These are phyloP conservation scores for Linyphia triangularis DNA, from an alignment of 2,888 invertebrate species.

Conservation along the genomic window DNA sequence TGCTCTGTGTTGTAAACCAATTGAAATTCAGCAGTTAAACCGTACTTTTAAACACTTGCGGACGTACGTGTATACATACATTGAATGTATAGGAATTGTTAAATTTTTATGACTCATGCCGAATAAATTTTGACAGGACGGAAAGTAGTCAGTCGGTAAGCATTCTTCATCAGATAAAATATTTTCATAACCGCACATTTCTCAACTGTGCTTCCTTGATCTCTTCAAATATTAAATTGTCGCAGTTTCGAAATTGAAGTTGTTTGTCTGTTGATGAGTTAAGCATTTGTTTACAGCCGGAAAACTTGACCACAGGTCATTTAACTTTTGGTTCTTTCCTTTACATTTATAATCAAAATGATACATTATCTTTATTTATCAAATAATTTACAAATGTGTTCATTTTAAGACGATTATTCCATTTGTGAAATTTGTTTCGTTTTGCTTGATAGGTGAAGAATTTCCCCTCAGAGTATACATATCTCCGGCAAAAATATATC, in stretches of 20 bases:
- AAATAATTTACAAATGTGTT: too few species aligned
- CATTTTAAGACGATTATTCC: too few species aligned
- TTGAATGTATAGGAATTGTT: too few species aligned
- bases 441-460: too few species aligned
- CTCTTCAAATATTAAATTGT: too few species aligned
- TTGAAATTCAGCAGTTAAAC: too few species aligned
- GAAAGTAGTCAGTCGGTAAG: conserved; percentile 31
- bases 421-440: too few species aligned
- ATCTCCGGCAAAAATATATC: too few species aligned
- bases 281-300: neutral
- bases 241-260: neutral
- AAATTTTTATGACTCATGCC: conserved; percentile 60
- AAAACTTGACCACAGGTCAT: neutral
- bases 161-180: conserved; percentile 16
- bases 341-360: neutral
- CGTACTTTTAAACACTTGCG: too few species aligned
- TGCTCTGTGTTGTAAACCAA: too few species aligned
- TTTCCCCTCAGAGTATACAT: too few species aligned
- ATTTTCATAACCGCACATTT: conserved; percentile 8
- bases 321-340: neutral
- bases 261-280: neutral
- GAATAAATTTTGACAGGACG: conserved; percentile 68
- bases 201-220: conserved; percentile 6
- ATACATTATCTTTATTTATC: neutral
- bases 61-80: too few species aligned